A percentile compares a stretch with the other conserved stretches of the same genome.
Conservation (phyloP, 2,888 invertebrate species). For the Poecilobothrus nobilitatus region DNA sequence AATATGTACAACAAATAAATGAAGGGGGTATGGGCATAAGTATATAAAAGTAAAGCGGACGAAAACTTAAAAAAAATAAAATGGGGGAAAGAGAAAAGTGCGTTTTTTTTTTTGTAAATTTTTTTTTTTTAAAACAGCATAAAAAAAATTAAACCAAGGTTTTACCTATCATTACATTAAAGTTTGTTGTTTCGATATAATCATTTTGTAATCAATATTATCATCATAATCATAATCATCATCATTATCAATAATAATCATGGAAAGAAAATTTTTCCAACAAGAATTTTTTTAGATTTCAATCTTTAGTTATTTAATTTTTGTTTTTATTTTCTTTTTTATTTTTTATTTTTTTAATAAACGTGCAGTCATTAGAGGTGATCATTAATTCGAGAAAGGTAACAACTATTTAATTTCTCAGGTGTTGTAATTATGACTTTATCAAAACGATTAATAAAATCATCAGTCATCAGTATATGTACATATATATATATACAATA, state of each 20-base stretch:
- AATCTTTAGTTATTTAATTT: not conserved
- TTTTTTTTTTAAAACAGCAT: too few relatives aligned
- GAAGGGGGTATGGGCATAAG: not conserved
- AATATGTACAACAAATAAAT: not conserved
- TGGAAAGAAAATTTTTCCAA: too few relatives aligned
- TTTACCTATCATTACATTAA: too few relatives aligned
- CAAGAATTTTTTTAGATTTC: not conserved
- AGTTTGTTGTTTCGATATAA: too few relatives aligned
- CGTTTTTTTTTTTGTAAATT: not conserved
- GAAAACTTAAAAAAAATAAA: not conserved
- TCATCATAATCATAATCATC: too few relatives aligned
- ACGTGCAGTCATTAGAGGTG: not conserved
- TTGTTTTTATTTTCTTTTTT: not conserved
- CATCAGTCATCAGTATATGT: too few relatives aligned
- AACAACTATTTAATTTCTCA: not conserved
- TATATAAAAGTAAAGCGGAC: too few relatives aligned
- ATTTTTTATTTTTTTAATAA: not conserved
- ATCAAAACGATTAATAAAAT: not conserved
- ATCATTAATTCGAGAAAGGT: not conserved
- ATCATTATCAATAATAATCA: too few relatives aligned
- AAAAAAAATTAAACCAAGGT: too few relatives aligned
- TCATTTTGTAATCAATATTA: too few relatives aligned
- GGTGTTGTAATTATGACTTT: constrained; percentile 3
- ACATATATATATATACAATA: too few relatives aligned
- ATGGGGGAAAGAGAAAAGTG: not conserved